These are phyloP conservation scores for Chrysolina americana DNA, from an alignment of 2,888 invertebrate species.

Conservation along the genomic window DNA sequence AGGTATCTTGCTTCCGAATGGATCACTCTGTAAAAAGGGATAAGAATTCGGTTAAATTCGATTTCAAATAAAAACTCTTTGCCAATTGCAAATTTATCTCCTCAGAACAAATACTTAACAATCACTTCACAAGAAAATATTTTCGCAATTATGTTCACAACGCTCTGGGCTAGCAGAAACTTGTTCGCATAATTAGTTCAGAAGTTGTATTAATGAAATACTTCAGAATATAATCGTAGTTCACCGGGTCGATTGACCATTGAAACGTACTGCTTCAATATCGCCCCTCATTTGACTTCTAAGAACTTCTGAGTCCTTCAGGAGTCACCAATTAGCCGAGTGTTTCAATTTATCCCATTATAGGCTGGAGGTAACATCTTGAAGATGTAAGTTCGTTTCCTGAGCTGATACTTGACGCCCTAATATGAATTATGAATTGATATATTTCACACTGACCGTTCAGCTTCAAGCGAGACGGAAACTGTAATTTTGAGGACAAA, in stretches of 20 bases:
- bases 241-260: background rate
- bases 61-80: no score
- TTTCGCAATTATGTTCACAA: conserved; percentile 48
- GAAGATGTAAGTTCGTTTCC: conserved; percentile 45
- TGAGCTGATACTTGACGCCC: conserved; percentile 27
- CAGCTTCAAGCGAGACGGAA: no score
- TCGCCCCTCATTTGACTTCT: conserved; percentile 8
- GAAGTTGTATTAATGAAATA: background rate
- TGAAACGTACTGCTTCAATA: conserved; percentile 14
- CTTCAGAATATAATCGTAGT: conserved; percentile 1
- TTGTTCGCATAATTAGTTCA: background rate
- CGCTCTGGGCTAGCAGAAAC: background rate
- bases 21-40: no score
- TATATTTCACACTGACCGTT: background rate
- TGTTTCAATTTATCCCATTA: conserved; percentile 50
- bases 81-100: no score
- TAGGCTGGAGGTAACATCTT: conserved; percentile 46
- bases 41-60: no score
- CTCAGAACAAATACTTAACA: no score
- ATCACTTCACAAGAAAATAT: no score
- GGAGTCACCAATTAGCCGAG: conserved; percentile 41
- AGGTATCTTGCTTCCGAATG: no score
- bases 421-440: conserved; percentile 29
- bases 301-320: conserved; percentile 23
- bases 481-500: no score